Percentiles rank a stretch among this genome's conserved stretches.
phyloP scores from a whole-genome alignment of 2,113 vertebrate genomes.

The Cyprinodon tularosa region DNA sequence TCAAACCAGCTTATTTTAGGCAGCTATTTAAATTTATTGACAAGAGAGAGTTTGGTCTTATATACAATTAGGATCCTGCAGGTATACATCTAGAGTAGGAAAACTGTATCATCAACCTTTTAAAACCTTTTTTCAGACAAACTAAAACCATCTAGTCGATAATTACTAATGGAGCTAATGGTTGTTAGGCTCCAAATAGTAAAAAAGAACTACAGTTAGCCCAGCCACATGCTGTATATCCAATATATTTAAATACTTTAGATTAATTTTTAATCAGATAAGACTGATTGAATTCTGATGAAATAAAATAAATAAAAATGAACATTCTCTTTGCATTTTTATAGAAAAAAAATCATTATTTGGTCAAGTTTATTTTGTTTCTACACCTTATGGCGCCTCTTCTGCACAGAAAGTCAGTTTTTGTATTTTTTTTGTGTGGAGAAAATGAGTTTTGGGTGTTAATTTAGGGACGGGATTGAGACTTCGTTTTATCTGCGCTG shows the following conservation, averaged over 20 bases:
- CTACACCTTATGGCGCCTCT: background rate
- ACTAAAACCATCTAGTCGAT: background rate
- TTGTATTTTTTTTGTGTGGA: background rate
- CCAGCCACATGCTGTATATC: background rate
- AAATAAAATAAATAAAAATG: no score
- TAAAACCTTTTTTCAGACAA: no score
- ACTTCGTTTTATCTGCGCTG: background rate
- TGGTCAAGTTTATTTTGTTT: no score
- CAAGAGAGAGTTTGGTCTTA: background rate
- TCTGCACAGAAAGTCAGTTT: background rate
- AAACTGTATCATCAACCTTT: no score
- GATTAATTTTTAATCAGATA: no score
- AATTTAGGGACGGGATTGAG: conserved; percentile 1
- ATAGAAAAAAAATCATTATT: no score
- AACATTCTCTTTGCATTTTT: no score
- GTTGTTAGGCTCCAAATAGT: background rate
- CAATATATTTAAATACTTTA: no score
- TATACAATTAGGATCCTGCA: background rate
- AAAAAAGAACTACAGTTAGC: background rate
- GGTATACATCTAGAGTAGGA: background rate
- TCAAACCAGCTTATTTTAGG: background rate
- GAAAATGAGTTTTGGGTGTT: background rate
- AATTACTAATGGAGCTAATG: background rate
- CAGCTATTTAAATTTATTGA: no score
- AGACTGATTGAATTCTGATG: no score